These are phyloP conservation scores for Drosophila ercepeae DNA, from an alignment of 1,140 invertebrate genomes.

Conservation along the genomic window DNA sequence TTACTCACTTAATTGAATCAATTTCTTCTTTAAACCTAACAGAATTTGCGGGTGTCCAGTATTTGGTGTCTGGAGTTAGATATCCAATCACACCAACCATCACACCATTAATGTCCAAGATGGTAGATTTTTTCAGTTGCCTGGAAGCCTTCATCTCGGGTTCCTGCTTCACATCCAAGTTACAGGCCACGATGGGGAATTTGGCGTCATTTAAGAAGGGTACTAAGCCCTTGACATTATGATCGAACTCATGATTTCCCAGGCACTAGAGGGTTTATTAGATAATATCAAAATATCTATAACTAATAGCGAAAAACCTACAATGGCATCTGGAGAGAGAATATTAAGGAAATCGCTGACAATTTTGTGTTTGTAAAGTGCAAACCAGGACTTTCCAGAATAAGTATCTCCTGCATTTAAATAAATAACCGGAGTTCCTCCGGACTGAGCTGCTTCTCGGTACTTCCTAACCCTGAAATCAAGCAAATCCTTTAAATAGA, in stretches of 20 bases:
- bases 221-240: constrained; percentile 89
- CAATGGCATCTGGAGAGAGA: constrained; percentile 92
- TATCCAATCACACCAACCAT: constrained; percentile 95
- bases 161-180: constrained; percentile 89
- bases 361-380: constrained; percentile 90
- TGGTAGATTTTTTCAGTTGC: constrained; percentile 86
- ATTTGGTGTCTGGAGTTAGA: constrained; percentile 92
- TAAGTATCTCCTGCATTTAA: constrained; percentile 96
- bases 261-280: constrained; percentile 87
- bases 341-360: constrained; percentile 91
- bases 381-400: constrained; percentile 94
- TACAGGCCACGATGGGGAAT: constrained; percentile 91
- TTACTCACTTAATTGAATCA: constrained; percentile 85
- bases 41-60: constrained; percentile 86
- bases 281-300: not conserved
- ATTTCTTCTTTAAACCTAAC: constrained; percentile 92
- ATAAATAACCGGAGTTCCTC: constrained; percentile 87
- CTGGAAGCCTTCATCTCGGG: constrained; percentile 85
- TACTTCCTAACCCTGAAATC: constrained; percentile 85
- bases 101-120: constrained; percentile 87
- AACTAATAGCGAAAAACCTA: constrained; percentile 84
- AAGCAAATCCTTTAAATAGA: not conserved
- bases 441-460: constrained; percentile 84
- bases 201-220: constrained; percentile 89
- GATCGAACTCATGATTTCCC: constrained; percentile 97